These are phyloP conservation scores for Guaruba guarouba DNA, from an alignment of 2,113 vertebrate species.

Conservation along the genomic window DNA sequence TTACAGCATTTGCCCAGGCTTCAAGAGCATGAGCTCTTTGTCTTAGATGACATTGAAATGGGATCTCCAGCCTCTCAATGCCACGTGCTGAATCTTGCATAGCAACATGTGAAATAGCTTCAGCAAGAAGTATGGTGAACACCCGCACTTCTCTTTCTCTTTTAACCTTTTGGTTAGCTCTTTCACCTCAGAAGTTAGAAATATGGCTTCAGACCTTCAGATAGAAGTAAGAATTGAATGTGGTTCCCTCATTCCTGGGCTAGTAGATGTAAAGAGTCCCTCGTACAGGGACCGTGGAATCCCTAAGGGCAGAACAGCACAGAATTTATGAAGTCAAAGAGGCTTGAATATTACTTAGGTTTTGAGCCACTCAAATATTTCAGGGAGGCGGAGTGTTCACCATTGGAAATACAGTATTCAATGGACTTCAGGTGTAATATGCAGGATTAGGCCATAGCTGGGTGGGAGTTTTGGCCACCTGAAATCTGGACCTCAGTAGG, in stretches of 20 bases:
- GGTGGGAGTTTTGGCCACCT: neutral
- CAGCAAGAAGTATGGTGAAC: neutral
- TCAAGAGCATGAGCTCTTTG: neutral
- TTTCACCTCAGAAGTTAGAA: neutral
- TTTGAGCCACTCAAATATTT: neutral
- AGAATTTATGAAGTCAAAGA: neutral
- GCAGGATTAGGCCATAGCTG: neutral
- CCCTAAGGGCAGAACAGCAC: neutral
- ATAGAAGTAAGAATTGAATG: neutral
- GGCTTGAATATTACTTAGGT: neutral
- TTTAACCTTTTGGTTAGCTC: neutral
- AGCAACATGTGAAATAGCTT: neutral
- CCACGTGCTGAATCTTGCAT: neutral
- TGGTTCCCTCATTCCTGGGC: neutral
- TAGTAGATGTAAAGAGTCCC: neutral
- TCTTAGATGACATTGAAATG: neutral
- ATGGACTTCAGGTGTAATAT: neutral
- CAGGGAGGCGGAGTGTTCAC: neutral
- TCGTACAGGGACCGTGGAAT: neutral
- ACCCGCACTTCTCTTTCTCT: neutral
- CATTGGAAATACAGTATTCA: neutral
- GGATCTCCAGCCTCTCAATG: neutral
- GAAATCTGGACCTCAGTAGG: neutral
- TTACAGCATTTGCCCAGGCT: neutral
- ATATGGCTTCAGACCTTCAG: neutral